A percentile compares a stretch with the other conserved stretches of the same genome.
Evolutionary conservation across 2,888 invertebrate genomes (phyloP).

Genomic region (Sepioteuthis lessoniana): DNA sequence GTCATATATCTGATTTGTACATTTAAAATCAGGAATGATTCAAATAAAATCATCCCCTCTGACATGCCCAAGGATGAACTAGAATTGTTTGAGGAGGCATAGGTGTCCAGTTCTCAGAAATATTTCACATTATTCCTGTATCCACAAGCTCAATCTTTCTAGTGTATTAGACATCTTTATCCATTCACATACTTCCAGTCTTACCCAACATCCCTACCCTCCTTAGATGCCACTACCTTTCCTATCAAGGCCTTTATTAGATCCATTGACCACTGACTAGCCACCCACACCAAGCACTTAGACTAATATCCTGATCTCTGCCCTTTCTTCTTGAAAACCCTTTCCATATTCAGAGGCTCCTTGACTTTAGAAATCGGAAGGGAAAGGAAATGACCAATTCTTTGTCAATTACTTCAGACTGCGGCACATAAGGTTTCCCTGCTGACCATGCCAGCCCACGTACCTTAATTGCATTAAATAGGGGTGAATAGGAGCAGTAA

Average conservation of each 20-base stretch:
- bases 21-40: neutral
- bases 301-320: conserved; percentile 33
- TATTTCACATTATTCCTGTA: neutral
- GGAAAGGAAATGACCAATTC: conserved; percentile 33
- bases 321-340: neutral
- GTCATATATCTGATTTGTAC: neutral
- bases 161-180: neutral
- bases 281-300: neutral
- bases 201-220: neutral
- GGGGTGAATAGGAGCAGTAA: neutral
- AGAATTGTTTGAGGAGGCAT: neutral
- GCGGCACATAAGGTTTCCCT: neutral
- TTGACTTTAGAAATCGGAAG: conserved; percentile 14
- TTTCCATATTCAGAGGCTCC: conserved; percentile 17
- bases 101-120: neutral
- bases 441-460: neutral
- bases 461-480: neutral
- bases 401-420: conserved; percentile 17
- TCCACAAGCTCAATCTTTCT: neutral
- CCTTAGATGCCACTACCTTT: neutral
- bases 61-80: too few relatives aligned
- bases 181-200: neutral
- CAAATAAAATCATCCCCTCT: neutral
- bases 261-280: neutral
- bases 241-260: neutral